Percentiles rank a stretch among this genome's conserved stretches.
These are phyloP conservation scores for Thamnophis elegans DNA, from an alignment of 2,797 vertebrate genomes.

Conservation along the genomic window DNA sequence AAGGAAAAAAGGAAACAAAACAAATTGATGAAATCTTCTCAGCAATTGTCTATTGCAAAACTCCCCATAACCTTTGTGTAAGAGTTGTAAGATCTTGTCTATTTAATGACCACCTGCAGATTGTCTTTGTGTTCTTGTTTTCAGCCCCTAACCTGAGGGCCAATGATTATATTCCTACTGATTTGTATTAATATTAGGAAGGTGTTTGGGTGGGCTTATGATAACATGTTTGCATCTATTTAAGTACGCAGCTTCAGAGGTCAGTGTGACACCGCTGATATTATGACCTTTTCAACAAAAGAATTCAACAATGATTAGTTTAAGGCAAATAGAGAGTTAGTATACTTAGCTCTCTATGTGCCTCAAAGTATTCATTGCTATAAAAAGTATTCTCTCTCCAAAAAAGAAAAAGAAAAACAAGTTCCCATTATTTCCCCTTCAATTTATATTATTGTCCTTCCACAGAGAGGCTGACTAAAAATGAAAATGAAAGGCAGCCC, in stretches of 20 bases:
- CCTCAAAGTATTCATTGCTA: neutral
- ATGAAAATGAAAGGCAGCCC: neutral
- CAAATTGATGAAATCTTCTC: neutral
- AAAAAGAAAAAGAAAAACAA: neutral
- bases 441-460: neutral
- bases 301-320: neutral
- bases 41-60: neutral
- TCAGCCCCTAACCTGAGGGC: neutral
- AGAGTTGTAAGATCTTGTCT: neutral
- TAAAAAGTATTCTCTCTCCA: neutral
- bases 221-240: neutral
- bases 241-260: neutral
- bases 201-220: neutral
- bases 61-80: neutral
- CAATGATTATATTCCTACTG: neutral
- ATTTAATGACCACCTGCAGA: neutral
- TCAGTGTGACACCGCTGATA: neutral
- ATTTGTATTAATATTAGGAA: neutral
- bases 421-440: neutral
- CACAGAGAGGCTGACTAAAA: neutral
- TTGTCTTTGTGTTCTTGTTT: neutral
- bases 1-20: neutral
- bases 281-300: neutral
- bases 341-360: neutral
- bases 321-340: neutral